Conservation (phyloP, 1,140 invertebrate species). For the Temnothorax longispinosus region DNA sequence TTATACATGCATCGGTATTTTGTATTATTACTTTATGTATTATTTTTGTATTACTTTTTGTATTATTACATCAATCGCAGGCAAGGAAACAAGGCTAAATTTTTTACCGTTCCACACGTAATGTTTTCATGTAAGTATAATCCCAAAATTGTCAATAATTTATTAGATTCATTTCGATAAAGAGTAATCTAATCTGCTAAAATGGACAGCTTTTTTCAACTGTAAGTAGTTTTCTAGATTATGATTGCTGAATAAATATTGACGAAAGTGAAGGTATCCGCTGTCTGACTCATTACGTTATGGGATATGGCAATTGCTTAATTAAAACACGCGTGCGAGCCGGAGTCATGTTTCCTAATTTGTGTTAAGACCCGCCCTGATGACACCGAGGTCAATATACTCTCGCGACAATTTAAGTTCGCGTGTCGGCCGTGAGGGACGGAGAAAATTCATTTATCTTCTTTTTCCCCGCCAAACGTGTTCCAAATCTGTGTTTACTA, state of each 20-base stretch:
- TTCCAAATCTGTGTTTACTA: background rate
- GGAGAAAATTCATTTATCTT: conserved; percentile 1
- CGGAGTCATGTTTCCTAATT: conserved; percentile 81
- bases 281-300: conserved; percentile 55
- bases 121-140: background rate
- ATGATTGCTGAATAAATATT: conserved; percentile 2
- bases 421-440: background rate
- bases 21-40: background rate
- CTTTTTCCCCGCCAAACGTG: background rate
- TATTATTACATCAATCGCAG: background rate
- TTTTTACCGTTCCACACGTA: background rate
- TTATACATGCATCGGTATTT: background rate
- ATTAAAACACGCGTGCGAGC: conserved; percentile 77
- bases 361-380: conserved; percentile 76
- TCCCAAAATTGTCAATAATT: background rate
- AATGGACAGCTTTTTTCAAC: background rate
- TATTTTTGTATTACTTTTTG: background rate
- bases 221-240: conserved; percentile 13
- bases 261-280: conserved; percentile 43
- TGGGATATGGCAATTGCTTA: conserved; percentile 73
- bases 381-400: conserved; percentile 61
- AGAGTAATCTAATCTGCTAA: conserved; percentile 10
- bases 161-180: background rate
- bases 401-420: conserved; percentile 26
- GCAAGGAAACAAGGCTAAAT: background rate